phyloP scores from a whole-genome alignment of 2,113 vertebrate genomes.

The Bubo blakistoni region DNA sequence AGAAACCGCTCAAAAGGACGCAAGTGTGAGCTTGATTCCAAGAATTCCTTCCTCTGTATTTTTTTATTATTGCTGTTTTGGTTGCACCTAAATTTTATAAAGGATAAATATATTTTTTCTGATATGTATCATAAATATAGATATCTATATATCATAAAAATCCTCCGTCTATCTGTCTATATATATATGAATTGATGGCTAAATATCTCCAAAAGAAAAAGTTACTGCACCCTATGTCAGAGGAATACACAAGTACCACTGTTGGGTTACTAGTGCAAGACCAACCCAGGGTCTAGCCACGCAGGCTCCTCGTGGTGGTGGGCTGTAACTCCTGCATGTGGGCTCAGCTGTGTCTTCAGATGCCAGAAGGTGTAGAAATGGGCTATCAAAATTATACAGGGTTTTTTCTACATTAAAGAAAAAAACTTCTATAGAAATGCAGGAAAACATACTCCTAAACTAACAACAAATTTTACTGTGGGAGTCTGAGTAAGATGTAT shows the following conservation, averaged over 20 bases:
- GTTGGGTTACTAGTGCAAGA: too few relatives aligned
- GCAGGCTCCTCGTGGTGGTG: accelerated
- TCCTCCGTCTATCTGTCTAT: background rate
- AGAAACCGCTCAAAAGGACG: background rate
- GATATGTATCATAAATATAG: background rate
- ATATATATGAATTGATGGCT: background rate
- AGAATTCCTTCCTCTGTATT: background rate
- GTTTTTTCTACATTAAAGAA: background rate
- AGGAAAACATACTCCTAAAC: background rate
- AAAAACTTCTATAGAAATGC: background rate
- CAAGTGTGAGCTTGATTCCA: background rate
- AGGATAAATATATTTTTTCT: background rate
- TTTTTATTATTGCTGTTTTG: background rate
- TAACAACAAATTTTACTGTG: background rate
- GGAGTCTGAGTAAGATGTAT: background rate
- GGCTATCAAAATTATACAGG: too few relatives aligned
- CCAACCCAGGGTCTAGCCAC: background rate
- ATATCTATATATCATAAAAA: background rate
- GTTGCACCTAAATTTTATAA: background rate
- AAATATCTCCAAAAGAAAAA: background rate
- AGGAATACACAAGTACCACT: accelerated
- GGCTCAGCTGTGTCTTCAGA: background rate
- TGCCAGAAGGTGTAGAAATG: background rate
- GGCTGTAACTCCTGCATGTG: accelerated
- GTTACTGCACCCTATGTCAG: accelerated